Evolutionary conservation across 2,888 invertebrate genomes (phyloP).

Genomic region (Clistopyga incitator): DNA sequence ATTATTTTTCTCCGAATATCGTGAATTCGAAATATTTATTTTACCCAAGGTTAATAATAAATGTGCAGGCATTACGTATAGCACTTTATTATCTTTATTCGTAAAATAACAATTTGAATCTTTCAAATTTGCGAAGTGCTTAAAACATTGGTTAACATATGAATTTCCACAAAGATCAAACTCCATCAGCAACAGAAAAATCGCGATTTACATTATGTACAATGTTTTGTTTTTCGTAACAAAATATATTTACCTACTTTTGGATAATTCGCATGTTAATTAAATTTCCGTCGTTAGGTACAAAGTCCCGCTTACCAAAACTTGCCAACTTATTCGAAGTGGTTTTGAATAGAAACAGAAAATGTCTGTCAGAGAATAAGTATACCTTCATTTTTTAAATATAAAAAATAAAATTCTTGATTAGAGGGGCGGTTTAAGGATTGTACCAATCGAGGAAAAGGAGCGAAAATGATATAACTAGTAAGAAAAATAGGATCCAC

Average conservation of each 20-base stretch:
- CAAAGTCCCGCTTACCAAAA: not conserved
- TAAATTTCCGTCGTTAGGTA: not conserved
- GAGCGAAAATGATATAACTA: slow-evolving; percentile 98
- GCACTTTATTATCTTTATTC: not conserved
- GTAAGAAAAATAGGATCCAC: slow-evolving; percentile 96
- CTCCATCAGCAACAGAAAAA: not conserved
- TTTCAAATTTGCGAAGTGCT: not conserved
- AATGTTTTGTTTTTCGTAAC: slow-evolving; percentile 33
- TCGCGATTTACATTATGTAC: slow-evolving; percentile 2
- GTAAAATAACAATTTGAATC: not conserved
- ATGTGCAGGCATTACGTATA: not conserved
- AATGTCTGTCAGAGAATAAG: not conserved
- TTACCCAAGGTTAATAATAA: not conserved
- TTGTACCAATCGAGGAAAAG: slow-evolving; percentile 99
- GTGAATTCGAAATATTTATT: not conserved
- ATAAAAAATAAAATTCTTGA: not conserved
- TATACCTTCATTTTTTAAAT: not conserved
- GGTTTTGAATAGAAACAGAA: not conserved
- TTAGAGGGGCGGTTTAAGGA: slow-evolving; percentile 85
- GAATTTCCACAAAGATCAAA: not conserved
- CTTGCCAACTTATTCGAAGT: not conserved
- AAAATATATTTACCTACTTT: slow-evolving; percentile 38
- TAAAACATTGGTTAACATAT: not conserved
- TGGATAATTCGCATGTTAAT: not conserved
- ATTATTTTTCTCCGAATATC: not conserved